phyloP scores from a whole-genome alignment of 1,140 invertebrate species.

The Drosophila pseudoananassae region DNA sequence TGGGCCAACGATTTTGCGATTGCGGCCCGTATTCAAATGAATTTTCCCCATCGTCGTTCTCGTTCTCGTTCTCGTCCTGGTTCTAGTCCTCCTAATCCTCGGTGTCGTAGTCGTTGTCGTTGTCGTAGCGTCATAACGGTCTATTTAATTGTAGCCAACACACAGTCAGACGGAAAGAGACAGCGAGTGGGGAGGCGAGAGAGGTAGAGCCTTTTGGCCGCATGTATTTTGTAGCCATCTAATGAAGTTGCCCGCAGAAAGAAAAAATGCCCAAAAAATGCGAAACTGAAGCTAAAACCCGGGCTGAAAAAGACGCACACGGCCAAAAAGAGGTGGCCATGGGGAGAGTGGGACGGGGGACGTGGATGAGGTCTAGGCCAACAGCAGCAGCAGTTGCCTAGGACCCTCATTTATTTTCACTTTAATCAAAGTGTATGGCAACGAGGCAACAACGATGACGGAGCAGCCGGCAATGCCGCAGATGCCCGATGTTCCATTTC shows the following conservation, averaged over 20 bases:
- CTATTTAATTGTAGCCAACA: slow-evolving; percentile 64
- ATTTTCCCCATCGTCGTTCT: slow-evolving; percentile 23
- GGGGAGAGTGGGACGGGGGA: neutral
- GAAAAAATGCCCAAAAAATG: neutral
- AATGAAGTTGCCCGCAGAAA: slow-evolving; percentile 65
- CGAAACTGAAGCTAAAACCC: slow-evolving; percentile 7
- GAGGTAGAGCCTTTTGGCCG: slow-evolving; percentile 3
- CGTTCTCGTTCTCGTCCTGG: too few species aligned
- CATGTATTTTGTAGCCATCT: slow-evolving; percentile 66
- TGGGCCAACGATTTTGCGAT: slow-evolving; percentile 31
- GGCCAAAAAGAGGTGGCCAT: neutral
- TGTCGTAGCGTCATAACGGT: slow-evolving; percentile 34
- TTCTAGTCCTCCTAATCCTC: too few species aligned
- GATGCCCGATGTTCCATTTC: slow-evolving; percentile 19
- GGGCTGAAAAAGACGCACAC: slow-evolving; percentile 52
- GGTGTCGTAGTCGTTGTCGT: too few species aligned
- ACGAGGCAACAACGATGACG: slow-evolving; percentile 44
- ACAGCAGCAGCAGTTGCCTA: slow-evolving; percentile 70
- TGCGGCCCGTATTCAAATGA: slow-evolving; percentile 61
- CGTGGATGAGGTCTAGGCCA: slow-evolving; percentile 23
- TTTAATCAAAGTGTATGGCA: slow-evolving; percentile 79
- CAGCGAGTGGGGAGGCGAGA: neutral
- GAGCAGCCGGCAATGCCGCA: slow-evolving; percentile 21
- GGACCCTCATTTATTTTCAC: slow-evolving; percentile 82
- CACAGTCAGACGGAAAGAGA: neutral